phyloP scores from a whole-genome alignment of 92 coral and sea anemone genomes.

The Metridium senile region DNA sequence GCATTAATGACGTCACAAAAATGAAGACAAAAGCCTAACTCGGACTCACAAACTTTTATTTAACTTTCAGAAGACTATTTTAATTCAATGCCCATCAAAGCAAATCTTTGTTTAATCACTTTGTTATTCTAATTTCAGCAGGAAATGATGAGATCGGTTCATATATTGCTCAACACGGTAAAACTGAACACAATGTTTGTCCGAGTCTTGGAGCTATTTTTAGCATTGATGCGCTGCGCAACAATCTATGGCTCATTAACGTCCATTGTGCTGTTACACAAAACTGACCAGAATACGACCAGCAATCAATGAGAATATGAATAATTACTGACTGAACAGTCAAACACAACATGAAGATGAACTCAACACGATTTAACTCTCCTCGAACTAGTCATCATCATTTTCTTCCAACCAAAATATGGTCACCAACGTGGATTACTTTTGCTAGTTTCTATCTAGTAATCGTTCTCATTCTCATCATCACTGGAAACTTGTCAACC shows the following conservation, averaged over 20 bases:
- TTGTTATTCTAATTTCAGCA: no score
- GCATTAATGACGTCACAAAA: no score
- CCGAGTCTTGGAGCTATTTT: no score
- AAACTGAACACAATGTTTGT: no score
- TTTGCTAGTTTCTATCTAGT: slow-evolving; percentile 12
- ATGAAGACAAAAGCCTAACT: no score
- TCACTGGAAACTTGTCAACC: slow-evolving; percentile 60
- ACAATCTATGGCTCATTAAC: background rate
- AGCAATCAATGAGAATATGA: background rate
- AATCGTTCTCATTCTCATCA: slow-evolving; percentile 39
- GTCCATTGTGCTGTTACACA: background rate
- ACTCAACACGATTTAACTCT: background rate
- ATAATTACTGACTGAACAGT: background rate
- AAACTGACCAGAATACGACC: background rate
- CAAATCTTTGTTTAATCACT: no score
- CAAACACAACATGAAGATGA: background rate
- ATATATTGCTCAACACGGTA: no score
- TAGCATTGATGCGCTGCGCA: no score
- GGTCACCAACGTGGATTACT: background rate
- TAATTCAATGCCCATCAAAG: no score
- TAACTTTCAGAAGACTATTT: no score
- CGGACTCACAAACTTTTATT: no score
- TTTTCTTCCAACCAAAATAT: background rate
- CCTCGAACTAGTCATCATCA: background rate
- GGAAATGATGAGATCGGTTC: no score